Percentiles rank a stretch among this genome's conserved stretches.
These are phyloP conservation scores for Corbicula japonica DNA, from an alignment of 2,888 invertebrate species.

Conservation along the genomic window DNA sequence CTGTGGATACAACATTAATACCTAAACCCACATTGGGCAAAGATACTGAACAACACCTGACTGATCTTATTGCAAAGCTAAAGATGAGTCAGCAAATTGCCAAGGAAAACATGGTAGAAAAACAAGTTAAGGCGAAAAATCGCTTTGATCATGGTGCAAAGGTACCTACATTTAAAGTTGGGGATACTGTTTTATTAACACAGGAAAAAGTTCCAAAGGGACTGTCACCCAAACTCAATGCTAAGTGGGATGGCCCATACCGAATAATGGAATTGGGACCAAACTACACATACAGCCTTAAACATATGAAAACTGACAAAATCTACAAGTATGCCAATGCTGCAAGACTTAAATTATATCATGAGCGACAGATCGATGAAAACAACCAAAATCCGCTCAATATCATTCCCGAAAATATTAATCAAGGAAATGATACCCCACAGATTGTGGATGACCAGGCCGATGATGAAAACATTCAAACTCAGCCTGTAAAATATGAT, in stretches of 20 bases:
- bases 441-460: neutral
- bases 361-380: slow-evolving; percentile 13
- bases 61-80: slow-evolving; percentile 19
- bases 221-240: slow-evolving; percentile 39
- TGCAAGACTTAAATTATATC: slow-evolving; percentile 26
- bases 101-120: slow-evolving; percentile 23
- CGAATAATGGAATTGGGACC: slow-evolving; percentile 41
- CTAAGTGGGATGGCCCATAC: slow-evolving; percentile 48
- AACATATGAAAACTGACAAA: slow-evolving; percentile 4
- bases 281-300: slow-evolving; percentile 56
- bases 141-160: slow-evolving; percentile 37
- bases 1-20: slow-evolving; percentile 39
- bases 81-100: slow-evolving; percentile 35
- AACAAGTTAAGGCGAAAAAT: slow-evolving; percentile 24
- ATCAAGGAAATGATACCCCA: neutral
- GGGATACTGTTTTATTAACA: slow-evolving; percentile 43
- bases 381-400: neutral
- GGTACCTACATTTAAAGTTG: slow-evolving; percentile 36
- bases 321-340: neutral
- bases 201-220: slow-evolving; percentile 9
- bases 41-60: slow-evolving; percentile 29
- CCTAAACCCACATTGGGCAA: slow-evolving; percentile 38
- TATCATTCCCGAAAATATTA: neutral
- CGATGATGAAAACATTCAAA: neutral
- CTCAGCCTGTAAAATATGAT: no score